Conservation (phyloP, 2,113 vertebrate species). For the Forbesichthys agassizii region DNA sequence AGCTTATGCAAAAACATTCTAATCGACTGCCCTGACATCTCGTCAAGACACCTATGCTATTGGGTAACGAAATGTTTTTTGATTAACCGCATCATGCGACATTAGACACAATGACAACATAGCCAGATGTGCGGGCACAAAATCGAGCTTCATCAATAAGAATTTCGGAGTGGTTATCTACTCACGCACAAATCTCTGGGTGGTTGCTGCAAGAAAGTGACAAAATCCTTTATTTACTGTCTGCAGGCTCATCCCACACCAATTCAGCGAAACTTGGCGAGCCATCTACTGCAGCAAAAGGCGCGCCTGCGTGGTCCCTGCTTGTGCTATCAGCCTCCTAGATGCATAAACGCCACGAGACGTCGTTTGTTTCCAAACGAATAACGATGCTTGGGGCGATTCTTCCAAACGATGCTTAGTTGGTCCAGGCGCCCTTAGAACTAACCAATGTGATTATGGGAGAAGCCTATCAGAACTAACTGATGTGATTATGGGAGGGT, state of each 20-base stretch:
- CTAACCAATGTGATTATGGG: no score
- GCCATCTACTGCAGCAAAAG: conserved; percentile 30
- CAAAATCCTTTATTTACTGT: conserved; percentile 8
- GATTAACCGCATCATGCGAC: conserved; percentile 43
- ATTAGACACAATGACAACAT: conserved; percentile 12
- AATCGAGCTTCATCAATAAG: not conserved
- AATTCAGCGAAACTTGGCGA: conserved; percentile 33
- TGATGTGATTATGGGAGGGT: no score
- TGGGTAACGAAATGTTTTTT: conserved; percentile 5
- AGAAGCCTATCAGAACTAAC: no score
- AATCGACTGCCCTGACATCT: not conserved
- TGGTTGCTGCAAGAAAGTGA: not conserved
- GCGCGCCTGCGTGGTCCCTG: not conserved
- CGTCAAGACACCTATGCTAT: not conserved
- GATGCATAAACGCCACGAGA: not conserved
- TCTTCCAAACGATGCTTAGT: no score
- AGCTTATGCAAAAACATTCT: not conserved
- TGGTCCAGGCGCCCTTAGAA: no score
- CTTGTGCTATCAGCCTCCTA: conserved; percentile 11
- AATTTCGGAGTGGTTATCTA: conserved; percentile 12
- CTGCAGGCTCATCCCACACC: conserved; percentile 9
- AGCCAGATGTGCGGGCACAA: not conserved
- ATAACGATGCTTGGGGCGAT: no score
- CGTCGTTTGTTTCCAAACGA: not conserved
- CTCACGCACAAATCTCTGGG: conserved; percentile 54